Base-by-base conservation (phyloP, 1,140 invertebrate genomes). In the Bilobella aurantiaca region DNA sequence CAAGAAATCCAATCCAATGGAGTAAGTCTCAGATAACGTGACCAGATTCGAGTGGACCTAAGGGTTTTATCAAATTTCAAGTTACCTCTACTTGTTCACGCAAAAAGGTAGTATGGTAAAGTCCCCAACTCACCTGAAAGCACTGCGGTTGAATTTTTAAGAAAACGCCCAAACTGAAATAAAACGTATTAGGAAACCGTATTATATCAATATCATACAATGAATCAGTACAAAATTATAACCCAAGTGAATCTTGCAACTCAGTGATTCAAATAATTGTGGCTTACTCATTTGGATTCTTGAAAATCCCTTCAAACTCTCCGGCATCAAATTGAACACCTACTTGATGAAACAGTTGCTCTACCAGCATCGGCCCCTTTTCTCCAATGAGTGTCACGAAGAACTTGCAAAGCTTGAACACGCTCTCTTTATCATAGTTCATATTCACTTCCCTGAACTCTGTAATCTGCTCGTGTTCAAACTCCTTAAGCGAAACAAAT, bases 21-120 rank as follows among this genome's bases (percentile, higher is more conserved):
- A 53, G 49, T 53, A 66, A 58, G 63, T 29, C 62, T 66, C 71
- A 58, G 65, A 64, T 62, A 73, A 76, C 66, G 65, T 93, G 75
- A 94, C 91, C 72, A 92, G 80, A 79, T 93, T 93, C 49, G 87
- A 84, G 76, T 94, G 91, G 34, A 94, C 89, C 74, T 90, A 69
- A 14, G 32, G 21, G 3, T 62, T 0, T 31, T 25, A 47, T 25
- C 29, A 60, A 34, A 59, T n/a, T n/a, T n/a, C n/a, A n/a, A n/a
- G n/a, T n/a, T n/a, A n/a, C n/a, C n/a, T n/a, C n/a, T n/a, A n/a
- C n/a, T n/a, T n/a, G n/a, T n/a, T n/a, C n/a, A n/a, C n/a, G n/a
- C n/a, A n/a, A 29, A 29, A 25, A 16, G 37, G 14, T 29, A 56
- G 23, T n/a, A n/a, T 59, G 32, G n/a, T 61, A 66, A 25, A 49